phyloP scores from a whole-genome alignment of 37 sponge, comb jelly and placozoan genomes.

The Cladorhizidae sp. region DNA sequence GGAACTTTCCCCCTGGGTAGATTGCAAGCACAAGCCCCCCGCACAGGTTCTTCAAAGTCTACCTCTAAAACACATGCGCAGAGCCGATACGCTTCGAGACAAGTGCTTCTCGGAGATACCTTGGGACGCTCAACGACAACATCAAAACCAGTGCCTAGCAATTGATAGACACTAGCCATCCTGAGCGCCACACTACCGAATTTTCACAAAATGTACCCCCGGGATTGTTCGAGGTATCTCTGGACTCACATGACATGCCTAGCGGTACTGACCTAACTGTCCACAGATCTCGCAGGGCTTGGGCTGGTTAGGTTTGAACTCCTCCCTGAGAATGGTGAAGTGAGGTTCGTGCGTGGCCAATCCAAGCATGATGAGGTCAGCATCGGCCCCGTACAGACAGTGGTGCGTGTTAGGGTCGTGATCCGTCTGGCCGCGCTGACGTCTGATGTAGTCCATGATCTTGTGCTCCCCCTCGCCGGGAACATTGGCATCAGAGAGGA shows the following conservation, averaged over 20 bases:
- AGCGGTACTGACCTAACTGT: constrained; percentile 63
- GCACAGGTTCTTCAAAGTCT: too few species aligned
- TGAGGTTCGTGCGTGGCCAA: constrained; percentile 98
- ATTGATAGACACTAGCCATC: too few species aligned
- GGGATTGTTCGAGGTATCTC: too few species aligned
- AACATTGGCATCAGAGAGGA: constrained; percentile 95
- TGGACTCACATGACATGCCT: too few species aligned
- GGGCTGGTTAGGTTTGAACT: constrained; percentile 90
- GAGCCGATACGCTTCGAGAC: too few species aligned
- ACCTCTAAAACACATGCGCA: too few species aligned
- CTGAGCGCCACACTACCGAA: too few species aligned
- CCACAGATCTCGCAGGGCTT: constrained; percentile 95
- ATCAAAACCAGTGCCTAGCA: too few species aligned
- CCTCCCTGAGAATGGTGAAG: constrained; percentile 98
- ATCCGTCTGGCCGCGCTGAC: constrained; percentile 80
- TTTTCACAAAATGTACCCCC: too few species aligned
- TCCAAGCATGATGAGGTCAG: constrained; percentile 98
- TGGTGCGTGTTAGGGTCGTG: constrained; percentile 98
- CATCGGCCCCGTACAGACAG: constrained; percentile 98
- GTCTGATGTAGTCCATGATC: constrained; percentile 97
- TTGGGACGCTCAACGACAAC: background rate
- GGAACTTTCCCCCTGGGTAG: too few species aligned
- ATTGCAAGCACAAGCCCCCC: too few species aligned
- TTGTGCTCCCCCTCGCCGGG: constrained; percentile 99
- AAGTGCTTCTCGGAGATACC: too few species aligned